Evolutionary conservation across 2,888 invertebrate genomes (phyloP).

Genomic region (Abrostola tripartita): DNA sequence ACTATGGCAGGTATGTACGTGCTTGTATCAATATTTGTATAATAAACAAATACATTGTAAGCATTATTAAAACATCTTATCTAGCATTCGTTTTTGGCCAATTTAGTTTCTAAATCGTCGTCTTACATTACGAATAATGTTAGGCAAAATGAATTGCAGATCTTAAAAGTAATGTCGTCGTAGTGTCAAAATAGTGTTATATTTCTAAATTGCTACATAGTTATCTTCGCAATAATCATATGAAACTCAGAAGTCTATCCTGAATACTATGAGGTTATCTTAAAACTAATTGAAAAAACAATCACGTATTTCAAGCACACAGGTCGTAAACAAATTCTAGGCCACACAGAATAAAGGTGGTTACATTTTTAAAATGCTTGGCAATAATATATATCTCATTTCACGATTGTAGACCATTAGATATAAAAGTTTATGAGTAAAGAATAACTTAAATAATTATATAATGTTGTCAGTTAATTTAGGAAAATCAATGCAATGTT

Average conservation of each 20-base stretch:
- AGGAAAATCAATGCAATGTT: no score
- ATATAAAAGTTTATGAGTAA: slow-evolving; percentile 11
- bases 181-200: neutral
- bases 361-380: slow-evolving; percentile 31
- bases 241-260: slow-evolving; percentile 6
- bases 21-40: no score
- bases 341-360: slow-evolving; percentile 32
- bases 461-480: slow-evolving; percentile 34
- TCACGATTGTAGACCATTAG: slow-evolving; percentile 18
- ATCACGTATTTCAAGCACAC: slow-evolving; percentile 14
- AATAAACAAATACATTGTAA: no score
- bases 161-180: neutral
- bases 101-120: no score
- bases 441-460: slow-evolving; percentile 32
- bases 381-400: slow-evolving; percentile 28
- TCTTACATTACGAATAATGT: no score
- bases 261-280: slow-evolving; percentile 9
- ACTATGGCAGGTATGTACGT: no score
- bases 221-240: no score
- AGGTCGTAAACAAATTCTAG: slow-evolving; percentile 42
- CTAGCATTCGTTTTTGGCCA: no score
- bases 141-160: no score
- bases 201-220: no score
- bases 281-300: slow-evolving; percentile 25
- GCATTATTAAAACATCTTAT: no score